These are phyloP conservation scores for Polietes domitor DNA, from an alignment of 2,888 invertebrate genomes.

Conservation along the genomic window DNA sequence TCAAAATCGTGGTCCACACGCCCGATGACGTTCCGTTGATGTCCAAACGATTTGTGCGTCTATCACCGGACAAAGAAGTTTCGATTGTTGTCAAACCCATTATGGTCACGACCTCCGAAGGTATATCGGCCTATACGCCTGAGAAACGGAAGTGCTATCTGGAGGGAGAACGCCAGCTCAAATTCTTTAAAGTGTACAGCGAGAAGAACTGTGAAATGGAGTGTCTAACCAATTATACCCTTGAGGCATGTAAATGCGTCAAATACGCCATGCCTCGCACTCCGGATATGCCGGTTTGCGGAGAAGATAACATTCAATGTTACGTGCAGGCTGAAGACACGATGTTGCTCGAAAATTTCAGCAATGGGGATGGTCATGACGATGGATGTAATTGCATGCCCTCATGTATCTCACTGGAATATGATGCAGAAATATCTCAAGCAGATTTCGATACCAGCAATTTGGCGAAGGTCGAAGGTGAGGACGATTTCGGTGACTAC, in stretches of 20 bases:
- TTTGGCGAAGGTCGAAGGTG: too few relatives aligned
- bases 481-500: slow-evolving; percentile 71
- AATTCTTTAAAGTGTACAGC: slow-evolving; percentile 86
- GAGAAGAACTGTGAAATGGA: slow-evolving; percentile 88
- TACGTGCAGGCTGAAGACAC: slow-evolving; percentile 77
- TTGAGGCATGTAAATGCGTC: slow-evolving; percentile 85
- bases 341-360: slow-evolving; percentile 76
- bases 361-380: slow-evolving; percentile 68
- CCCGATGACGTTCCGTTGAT: slow-evolving; percentile 86
- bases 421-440: slow-evolving; percentile 79
- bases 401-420: slow-evolving; percentile 77
- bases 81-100: slow-evolving; percentile 87
- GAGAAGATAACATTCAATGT: slow-evolving; percentile 79
- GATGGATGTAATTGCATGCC: slow-evolving; percentile 78
- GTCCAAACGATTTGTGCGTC: slow-evolving; percentile 86
- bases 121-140: slow-evolving; percentile 83
- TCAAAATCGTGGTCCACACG: slow-evolving; percentile 86
- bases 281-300: slow-evolving; percentile 78
- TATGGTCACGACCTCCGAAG: slow-evolving; percentile 87
- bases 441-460: slow-evolving; percentile 76
- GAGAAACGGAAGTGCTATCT: slow-evolving; percentile 86
- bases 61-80: slow-evolving; percentile 86
- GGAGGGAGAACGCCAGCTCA: slow-evolving; percentile 84
- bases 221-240: slow-evolving; percentile 86
- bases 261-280: slow-evolving; percentile 86